phyloP scores from a whole-genome alignment of 2,888 invertebrate species.

The Andrena marginata region DNA sequence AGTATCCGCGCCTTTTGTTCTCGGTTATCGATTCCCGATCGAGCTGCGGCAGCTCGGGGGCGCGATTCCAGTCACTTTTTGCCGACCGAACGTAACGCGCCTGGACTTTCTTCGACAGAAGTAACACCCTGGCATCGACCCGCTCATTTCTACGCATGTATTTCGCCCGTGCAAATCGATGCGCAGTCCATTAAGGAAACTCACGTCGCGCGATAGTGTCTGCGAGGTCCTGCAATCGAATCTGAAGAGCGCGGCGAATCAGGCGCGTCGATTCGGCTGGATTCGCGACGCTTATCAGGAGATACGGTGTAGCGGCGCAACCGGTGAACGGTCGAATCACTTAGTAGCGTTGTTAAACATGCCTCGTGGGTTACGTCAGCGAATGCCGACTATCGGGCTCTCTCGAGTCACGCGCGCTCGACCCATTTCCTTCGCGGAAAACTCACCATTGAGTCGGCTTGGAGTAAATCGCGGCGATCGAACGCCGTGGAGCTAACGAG shows the following conservation, averaged over 20 bases:
- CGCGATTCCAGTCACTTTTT: background rate
- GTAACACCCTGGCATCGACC: background rate
- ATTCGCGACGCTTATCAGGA: background rate
- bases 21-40: slow-evolving; percentile 33
- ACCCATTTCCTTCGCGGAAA: slow-evolving; percentile 50
- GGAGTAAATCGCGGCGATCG: slow-evolving; percentile 30
- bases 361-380: slow-evolving; percentile 60
- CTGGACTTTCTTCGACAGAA: background rate
- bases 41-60: slow-evolving; percentile 1
- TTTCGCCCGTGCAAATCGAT: background rate
- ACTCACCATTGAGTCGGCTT: slow-evolving; percentile 40
- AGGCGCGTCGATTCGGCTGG: background rate
- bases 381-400: slow-evolving; percentile 44
- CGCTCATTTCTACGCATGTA: background rate
- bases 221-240: background rate
- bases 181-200: background rate
- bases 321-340: slow-evolving; percentile 54
- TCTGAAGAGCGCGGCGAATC: slow-evolving; percentile 4
- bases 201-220: too few species aligned
- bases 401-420: slow-evolving; percentile 48
- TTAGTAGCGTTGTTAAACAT: slow-evolving; percentile 48
- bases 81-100: background rate
- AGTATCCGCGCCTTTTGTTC: slow-evolving; percentile 30
- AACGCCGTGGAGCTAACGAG: slow-evolving; percentile 9
- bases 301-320: slow-evolving; percentile 10